Conservation (phyloP, 2,113 vertebrate genomes). For the Nymphicus hollandicus region DNA sequence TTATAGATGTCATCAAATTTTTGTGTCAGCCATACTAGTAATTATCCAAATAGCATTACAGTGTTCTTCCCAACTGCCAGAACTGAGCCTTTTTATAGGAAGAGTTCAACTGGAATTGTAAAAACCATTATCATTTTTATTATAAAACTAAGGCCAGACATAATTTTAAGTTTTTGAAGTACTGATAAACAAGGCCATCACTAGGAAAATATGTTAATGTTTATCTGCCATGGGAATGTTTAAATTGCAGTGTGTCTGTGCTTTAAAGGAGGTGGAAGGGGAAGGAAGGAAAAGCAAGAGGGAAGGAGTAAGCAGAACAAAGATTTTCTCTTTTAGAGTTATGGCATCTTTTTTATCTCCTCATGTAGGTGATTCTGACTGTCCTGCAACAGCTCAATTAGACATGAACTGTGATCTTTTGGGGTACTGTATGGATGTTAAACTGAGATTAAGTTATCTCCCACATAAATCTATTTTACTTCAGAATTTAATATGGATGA, state of each 20-base stretch:
- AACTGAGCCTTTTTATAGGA: neutral
- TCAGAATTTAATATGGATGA: conserved; percentile 37
- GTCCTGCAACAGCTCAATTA: conserved; percentile 32
- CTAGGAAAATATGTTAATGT: neutral
- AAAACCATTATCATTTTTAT: neutral
- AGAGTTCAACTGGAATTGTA: neutral
- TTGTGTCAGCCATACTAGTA: neutral
- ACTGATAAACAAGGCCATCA: neutral
- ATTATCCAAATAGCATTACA: neutral
- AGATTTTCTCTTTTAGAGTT: neutral
- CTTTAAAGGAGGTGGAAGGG: neutral
- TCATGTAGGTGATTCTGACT: neutral
- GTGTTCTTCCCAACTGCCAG: neutral
- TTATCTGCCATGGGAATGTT: neutral
- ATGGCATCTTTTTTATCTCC: neutral
- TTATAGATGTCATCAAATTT: neutral
- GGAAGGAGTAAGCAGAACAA: neutral
- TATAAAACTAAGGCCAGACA: neutral
- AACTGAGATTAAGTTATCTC: conserved; percentile 21
- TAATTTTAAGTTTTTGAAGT: neutral
- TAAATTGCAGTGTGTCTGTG: neutral
- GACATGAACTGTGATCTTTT: conserved; percentile 32
- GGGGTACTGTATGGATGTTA: neutral
- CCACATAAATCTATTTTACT: conserved; percentile 33
- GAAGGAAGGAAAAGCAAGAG: neutral